These are phyloP conservation scores for Gnatocerus cornutus DNA, from an alignment of 2,888 invertebrate species.

Conservation along the genomic window DNA sequence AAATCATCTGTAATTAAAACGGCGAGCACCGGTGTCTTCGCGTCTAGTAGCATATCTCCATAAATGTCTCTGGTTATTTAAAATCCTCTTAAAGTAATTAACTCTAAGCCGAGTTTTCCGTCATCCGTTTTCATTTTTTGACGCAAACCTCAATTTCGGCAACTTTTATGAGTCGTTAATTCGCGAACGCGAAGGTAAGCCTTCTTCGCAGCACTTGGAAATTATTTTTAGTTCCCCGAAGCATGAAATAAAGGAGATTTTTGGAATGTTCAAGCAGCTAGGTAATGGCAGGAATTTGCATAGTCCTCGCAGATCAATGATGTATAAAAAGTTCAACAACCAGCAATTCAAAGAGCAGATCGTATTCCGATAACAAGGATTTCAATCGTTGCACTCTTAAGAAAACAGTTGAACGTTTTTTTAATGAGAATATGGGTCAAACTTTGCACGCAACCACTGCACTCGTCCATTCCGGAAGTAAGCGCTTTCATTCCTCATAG, in stretches of 20 bases:
- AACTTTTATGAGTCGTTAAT: slow-evolving; percentile 28
- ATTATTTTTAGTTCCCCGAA: slow-evolving; percentile 19
- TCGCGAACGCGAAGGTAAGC: slow-evolving; percentile 18
- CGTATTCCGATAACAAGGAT: background rate
- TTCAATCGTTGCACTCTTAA: background rate
- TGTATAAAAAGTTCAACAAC: background rate
- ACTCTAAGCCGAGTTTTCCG: background rate
- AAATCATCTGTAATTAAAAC: background rate
- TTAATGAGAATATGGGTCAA: slow-evolving; percentile 6
- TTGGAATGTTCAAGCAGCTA: slow-evolving; percentile 22
- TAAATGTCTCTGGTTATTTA: slow-evolving; percentile 3
- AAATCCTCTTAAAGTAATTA: slow-evolving; percentile 13
- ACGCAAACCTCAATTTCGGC: slow-evolving; percentile 14
- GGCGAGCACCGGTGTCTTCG: background rate
- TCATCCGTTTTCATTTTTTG: background rate
- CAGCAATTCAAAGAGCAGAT: background rate
- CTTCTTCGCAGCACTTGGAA: slow-evolving; percentile 19
- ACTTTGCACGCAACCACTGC: slow-evolving; percentile 7
- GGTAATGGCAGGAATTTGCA: slow-evolving; percentile 32
- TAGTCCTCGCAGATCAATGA: slow-evolving; percentile 11
- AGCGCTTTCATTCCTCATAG: slow-evolving; percentile 19
- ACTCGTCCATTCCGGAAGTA: background rate
- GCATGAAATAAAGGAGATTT: slow-evolving; percentile 27
- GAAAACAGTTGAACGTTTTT: background rate
- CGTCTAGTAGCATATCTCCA: background rate